A percentile compares a stretch with the other conserved stretches of the same genome.
Conservation (phyloP, 2,113 vertebrate genomes). For the Empidonax traillii region DNA sequence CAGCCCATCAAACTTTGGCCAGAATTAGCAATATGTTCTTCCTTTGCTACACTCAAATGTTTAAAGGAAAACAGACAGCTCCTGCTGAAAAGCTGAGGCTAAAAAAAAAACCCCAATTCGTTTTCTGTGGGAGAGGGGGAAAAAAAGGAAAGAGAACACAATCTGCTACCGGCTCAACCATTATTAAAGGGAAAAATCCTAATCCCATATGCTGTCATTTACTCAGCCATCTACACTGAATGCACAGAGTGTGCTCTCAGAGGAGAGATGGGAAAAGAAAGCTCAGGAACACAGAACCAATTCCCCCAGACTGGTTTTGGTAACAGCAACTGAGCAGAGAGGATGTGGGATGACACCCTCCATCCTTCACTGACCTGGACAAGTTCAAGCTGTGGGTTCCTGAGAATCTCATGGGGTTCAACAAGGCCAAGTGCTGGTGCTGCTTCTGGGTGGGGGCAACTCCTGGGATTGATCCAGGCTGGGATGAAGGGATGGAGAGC, state of each 20-base stretch:
- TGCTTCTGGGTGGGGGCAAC: not conserved
- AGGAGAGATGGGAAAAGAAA: not conserved
- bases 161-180: not conserved
- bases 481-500: not conserved
- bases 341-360: not conserved
- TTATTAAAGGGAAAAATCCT: not conserved
- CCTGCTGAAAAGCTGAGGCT: not conserved
- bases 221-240: not conserved
- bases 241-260: no score
- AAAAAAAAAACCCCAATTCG: not conserved
- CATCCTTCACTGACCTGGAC: no score
- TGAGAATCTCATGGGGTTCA: not conserved
- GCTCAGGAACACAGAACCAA: not conserved
- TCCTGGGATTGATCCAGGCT: not conserved
- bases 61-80: not conserved
- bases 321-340: not conserved
- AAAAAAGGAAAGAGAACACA: not conserved
- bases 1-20: not conserved
- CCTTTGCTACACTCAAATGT: not conserved
- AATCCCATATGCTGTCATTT: not conserved
- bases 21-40: constrained; percentile 12
- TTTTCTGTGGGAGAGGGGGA: not conserved
- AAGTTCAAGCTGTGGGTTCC: not conserved
- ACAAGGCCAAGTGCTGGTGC: not conserved
- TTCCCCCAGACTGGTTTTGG: not conserved